Evolutionary conservation across 2,888 invertebrate genomes (phyloP), one percentile per base, ranked within the genome.

Genomic region (Venusia cambrica): DNA sequence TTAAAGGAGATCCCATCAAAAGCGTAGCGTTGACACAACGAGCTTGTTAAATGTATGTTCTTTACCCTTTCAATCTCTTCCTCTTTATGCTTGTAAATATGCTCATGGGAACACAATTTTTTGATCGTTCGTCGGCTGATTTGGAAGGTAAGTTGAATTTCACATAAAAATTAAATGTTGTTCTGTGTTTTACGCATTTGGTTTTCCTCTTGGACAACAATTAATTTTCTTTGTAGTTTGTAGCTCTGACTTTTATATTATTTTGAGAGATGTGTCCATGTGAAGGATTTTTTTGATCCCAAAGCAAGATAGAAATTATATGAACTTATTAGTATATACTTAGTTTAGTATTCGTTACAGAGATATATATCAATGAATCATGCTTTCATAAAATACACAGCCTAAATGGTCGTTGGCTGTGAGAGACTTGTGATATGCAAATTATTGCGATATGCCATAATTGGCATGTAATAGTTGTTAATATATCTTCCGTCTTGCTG

Each of bases 261-360:
- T 13, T 10, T 3, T 12, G 15, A 21, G 60, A 62, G 60, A 62
- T 56, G 45, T 64, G 54, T 65, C 59, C 62, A 65, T 63, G 38
- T 61, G 59, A 48, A 20, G 47, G 41, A 25, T 7, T 12, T 37
- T 16, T 17, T 5, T 28, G n/a, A n/a, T 39, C 41, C 35, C 1
- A 4, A 17, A 37, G 35, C 19, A 26, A 41, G 38, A 42, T 3
- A 3, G 14, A 7, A 28, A 13, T 24, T 42, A 30, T 28, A 42
- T 42, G 38, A 42, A 45, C 21, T 28, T 31, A 21, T 9, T 1
- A 16, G 11, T 19, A 22, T 3, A 3, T 6, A 13, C 6, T 8
- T n/a, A n/a, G n/a, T n/a, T n/a, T n/a, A n/a, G n/a, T n/a, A n/a
- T n/a, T n/a, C n/a, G n/a, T n/a, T n/a, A n/a, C n/a, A n/a, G n/a